Percentiles rank a stretch among this genome's conserved stretches.
These are phyloP conservation scores for Yoshiicerus persimilis DNA, from an alignment of 1,140 invertebrate species.

Conservation along the genomic window DNA sequence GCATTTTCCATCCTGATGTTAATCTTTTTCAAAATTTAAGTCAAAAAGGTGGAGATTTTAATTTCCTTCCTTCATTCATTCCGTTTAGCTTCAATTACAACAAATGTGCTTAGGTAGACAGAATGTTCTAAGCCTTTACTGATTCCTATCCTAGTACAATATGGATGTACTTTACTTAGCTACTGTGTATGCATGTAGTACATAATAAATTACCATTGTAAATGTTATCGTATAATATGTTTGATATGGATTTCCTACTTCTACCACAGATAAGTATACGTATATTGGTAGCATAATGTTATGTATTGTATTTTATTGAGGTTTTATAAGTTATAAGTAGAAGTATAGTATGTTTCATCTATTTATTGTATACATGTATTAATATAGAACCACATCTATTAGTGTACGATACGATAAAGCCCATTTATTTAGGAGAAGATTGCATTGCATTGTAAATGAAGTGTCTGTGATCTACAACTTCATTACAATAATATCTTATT, in stretches of 20 bases:
- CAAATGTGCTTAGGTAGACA: not conserved
- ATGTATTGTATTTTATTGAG: not conserved
- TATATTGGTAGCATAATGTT: not conserved
- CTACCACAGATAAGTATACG: slow-evolving; percentile 22
- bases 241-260: slow-evolving; percentile 17
- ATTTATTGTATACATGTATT: not conserved
- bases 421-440: not conserved
- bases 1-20: not conserved
- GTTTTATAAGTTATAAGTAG: not conserved
- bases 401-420: not conserved
- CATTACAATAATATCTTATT: not conserved
- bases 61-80: not conserved
- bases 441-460: not conserved
- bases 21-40: not conserved
- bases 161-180: no score
- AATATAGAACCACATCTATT: slow-evolving; percentile 9
- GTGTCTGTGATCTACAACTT: not conserved
- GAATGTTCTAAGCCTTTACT: no score
- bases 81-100: not conserved
- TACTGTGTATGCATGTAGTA: not conserved
- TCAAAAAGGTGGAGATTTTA: not conserved
- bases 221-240: slow-evolving; percentile 2
- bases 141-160: no score
- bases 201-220: not conserved
- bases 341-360: not conserved